These are phyloP conservation scores for Hormaphis cornu DNA, from an alignment of 1,140 invertebrate genomes.

Conservation along the genomic window DNA sequence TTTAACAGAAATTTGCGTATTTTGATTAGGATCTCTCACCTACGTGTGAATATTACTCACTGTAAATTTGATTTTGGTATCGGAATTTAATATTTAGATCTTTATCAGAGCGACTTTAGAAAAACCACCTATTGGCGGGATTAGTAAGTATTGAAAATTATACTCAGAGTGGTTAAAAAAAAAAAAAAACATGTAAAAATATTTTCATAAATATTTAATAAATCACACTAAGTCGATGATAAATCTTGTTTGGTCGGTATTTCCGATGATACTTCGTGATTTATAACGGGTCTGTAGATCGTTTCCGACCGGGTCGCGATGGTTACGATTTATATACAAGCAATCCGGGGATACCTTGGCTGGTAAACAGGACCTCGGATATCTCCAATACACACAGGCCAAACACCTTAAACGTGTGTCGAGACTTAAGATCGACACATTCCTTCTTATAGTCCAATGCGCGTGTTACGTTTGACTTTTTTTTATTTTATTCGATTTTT, in stretches of 20 bases:
- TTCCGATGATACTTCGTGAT: not conserved
- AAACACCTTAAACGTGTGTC: constrained; percentile 6
- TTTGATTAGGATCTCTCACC: too few relatives aligned
- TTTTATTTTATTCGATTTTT: not conserved
- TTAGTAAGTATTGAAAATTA: too few relatives aligned
- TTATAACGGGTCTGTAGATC: constrained; percentile 6
- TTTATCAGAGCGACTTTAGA: too few relatives aligned
- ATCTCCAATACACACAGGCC: not conserved
- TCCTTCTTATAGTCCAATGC: not conserved
- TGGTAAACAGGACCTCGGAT: not conserved
- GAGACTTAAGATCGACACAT: not conserved
- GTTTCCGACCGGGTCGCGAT: not conserved
- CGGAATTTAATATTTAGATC: too few relatives aligned
- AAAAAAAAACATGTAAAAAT: not conserved
- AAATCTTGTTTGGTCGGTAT: constrained; percentile 12
- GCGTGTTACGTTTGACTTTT: not conserved
- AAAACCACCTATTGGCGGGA: too few relatives aligned
- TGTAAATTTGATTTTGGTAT: too few relatives aligned
- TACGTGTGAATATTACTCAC: too few relatives aligned
- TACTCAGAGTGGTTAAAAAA: not conserved
- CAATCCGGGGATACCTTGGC: not conserved
- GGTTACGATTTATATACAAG: too few relatives aligned
- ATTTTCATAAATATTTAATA: not conserved
- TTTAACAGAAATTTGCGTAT: too few relatives aligned
- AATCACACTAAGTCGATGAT: not conserved